These are phyloP conservation scores for Philopotamus ludificatus DNA, from an alignment of 1,140 invertebrate species.

Conservation along the genomic window DNA sequence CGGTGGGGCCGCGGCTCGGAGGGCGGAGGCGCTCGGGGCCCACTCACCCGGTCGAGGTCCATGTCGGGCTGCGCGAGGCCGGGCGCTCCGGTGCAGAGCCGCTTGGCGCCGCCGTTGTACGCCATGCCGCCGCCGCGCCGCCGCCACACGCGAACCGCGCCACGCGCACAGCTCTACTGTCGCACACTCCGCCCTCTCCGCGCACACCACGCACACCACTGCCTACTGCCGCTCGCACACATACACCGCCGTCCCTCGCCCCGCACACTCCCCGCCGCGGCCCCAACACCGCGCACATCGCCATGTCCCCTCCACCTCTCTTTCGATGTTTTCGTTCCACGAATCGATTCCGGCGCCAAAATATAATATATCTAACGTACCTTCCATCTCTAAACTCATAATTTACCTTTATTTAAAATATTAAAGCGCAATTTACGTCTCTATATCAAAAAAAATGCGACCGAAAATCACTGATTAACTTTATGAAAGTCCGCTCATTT, in stretches of 20 bases:
- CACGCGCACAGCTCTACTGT: not conserved
- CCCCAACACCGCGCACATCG: not conserved
- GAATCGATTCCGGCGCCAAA: too few relatives aligned
- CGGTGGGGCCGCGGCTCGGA: not conserved
- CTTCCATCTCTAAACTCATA: too few relatives aligned
- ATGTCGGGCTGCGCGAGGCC: conserved; percentile 4
- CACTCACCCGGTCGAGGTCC: conserved; percentile 17
- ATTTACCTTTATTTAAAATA: too few relatives aligned
- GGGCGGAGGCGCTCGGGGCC: not conserved
- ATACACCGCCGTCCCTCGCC: not conserved
- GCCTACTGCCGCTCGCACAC: not conserved
- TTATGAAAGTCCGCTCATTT: too few relatives aligned
- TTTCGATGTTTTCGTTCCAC: too few relatives aligned
- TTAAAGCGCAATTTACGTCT: too few relatives aligned
- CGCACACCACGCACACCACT: not conserved
- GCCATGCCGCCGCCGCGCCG: conserved; percentile 20
- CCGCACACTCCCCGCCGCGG: not conserved
- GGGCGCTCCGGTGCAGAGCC: conserved; percentile 10
- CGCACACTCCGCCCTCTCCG: not conserved
- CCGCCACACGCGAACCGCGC: not conserved
- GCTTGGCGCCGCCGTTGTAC: conserved; percentile 25
- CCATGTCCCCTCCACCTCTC: not conserved
- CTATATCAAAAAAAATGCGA: too few relatives aligned
- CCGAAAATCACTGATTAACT: too few relatives aligned
- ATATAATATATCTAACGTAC: too few relatives aligned